These are phyloP conservation scores for Cichladusa arquata DNA, from an alignment of 2,113 vertebrate species.

Conservation along the genomic window DNA sequence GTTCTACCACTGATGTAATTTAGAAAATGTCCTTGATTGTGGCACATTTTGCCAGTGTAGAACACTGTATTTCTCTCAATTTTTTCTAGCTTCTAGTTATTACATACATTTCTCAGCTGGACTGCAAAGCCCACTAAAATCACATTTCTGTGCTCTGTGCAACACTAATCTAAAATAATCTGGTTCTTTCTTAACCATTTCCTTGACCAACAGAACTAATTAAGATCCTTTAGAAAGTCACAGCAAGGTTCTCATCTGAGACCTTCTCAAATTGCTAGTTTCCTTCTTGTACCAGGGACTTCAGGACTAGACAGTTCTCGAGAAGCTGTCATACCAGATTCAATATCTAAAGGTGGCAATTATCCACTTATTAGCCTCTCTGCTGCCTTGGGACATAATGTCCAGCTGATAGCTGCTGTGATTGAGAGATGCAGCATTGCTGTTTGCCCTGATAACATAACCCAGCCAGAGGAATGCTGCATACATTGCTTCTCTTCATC, in stretches of 20 bases:
- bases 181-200: neutral
- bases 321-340: neutral
- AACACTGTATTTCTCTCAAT: neutral
- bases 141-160: neutral
- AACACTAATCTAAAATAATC: neutral
- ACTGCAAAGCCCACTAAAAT: neutral
- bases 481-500: neutral
- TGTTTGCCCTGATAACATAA: neutral
- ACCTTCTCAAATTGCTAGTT: neutral
- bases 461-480: neutral
- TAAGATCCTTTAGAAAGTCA: neutral
- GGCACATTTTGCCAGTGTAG: neutral
- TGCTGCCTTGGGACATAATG: neutral
- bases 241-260: neutral
- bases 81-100: neutral
- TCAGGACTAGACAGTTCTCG: neutral
- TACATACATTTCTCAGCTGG: neutral
- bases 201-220: neutral
- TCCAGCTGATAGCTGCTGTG: neutral
- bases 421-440: neutral
- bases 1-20: fast-evolving
- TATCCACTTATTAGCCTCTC: neutral
- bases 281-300: neutral
- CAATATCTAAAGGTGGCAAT: neutral
- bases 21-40: neutral